Evolutionary conservation across 2,797 vertebrate species (phyloP).

Genomic region (Borostomias antarcticus): DNA sequence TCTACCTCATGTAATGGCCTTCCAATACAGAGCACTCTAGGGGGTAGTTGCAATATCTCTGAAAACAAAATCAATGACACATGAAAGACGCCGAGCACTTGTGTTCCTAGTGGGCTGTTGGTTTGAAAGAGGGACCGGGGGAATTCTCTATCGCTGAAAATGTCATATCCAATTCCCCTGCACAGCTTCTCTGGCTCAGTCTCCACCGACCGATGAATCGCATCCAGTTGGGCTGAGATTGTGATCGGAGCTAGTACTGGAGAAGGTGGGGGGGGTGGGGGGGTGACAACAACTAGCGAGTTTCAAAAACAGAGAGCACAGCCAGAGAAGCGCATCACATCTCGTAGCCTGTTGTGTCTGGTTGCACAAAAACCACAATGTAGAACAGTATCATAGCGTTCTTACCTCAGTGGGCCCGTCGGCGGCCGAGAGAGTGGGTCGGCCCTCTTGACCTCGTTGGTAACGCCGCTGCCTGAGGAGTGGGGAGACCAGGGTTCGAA

Average conservation of each 20-base stretch:
- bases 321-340: neutral
- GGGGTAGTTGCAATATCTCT: conserved; percentile 13
- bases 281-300: neutral
- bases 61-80: conserved; percentile 29
- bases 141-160: conserved; percentile 3
- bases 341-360: neutral
- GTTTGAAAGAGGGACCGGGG: conserved; percentile 4
- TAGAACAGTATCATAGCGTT: too few relatives aligned
- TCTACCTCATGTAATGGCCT: conserved; percentile 16
- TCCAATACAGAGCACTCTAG: conserved; percentile 15
- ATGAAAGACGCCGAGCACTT: conserved; percentile 18
- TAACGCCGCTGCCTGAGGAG: too few relatives aligned
- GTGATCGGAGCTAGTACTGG: neutral
- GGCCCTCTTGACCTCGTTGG: too few relatives aligned
- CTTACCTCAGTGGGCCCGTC: too few relatives aligned
- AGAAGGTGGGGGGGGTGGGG: neutral
- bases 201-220: conserved; percentile 5
- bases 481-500: too few relatives aligned
- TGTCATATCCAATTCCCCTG: conserved; percentile 22
- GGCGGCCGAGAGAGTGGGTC: too few relatives aligned
- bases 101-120: conserved; percentile 5
- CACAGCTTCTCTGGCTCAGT: conserved; percentile 6
- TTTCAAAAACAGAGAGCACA: neutral
- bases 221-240: conserved; percentile 6
- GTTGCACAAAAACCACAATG: too few relatives aligned